A percentile compares a stretch with the other conserved stretches of the same genome.
These are phyloP conservation scores for Lepisosteus oculatus DNA, from an alignment of 2,113 vertebrate species.

Conservation along the genomic window DNA sequence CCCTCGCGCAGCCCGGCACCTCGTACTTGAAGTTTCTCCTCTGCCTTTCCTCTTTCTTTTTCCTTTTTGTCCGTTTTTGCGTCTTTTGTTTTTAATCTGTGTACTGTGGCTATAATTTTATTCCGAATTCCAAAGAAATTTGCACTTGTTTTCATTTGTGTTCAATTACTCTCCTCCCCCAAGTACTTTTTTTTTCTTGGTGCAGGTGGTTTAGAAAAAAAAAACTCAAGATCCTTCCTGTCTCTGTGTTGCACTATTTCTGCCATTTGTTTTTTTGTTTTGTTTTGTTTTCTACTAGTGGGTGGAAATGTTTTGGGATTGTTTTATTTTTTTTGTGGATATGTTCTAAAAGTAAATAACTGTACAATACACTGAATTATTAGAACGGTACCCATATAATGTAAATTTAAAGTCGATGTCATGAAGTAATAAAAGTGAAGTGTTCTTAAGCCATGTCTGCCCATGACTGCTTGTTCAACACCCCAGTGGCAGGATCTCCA, in stretches of 20 bases:
- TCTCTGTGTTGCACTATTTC: conserved; percentile 83
- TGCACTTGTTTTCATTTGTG: conserved; percentile 80
- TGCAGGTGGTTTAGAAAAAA: conserved; percentile 67
- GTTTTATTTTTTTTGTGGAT: conserved; percentile 59
- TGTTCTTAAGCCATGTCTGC: conserved; percentile 82
- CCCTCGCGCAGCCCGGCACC: conserved; percentile 63
- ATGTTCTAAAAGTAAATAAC: conserved; percentile 77
- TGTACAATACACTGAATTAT: conserved; percentile 90
- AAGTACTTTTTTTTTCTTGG: conserved; percentile 16
- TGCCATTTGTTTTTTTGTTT: conserved; percentile 63
- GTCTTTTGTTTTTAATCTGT: conserved; percentile 72
- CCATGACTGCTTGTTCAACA: conserved; percentile 59
- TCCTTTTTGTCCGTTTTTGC: conserved; percentile 59
- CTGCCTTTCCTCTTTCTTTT: conserved; percentile 79
- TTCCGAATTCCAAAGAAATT: conserved; percentile 95
- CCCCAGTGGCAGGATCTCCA: too few species aligned
- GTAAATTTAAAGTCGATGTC: conserved; percentile 95
- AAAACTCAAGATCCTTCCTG: conserved; percentile 68
- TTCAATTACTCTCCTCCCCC: conserved; percentile 11
- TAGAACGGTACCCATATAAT: conserved; percentile 84
- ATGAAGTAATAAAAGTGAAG: conserved; percentile 92
- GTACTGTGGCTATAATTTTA: conserved; percentile 75
- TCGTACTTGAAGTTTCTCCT: conserved; percentile 92
- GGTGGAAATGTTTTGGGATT: conserved; percentile 50
- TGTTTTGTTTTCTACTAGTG: conserved; percentile 73